These are phyloP conservation scores for Tupaia chinensis DNA, from an alignment of 2,113 vertebrate genomes.

Conservation along the genomic window DNA sequence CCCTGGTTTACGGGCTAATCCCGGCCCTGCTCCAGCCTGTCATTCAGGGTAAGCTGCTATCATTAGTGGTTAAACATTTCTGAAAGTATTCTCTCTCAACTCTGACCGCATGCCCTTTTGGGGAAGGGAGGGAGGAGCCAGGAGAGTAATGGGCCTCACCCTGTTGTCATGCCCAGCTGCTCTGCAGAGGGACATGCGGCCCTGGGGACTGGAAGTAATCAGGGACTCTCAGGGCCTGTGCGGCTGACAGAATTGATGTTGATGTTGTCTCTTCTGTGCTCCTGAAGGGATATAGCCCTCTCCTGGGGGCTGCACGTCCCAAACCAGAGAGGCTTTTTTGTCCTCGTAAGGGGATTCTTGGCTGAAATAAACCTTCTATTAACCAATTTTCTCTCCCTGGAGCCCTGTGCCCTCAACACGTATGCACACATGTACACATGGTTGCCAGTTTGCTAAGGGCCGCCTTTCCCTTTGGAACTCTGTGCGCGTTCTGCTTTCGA, in stretches of 20 bases:
- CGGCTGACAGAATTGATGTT: constrained; percentile 52
- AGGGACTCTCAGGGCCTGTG: not conserved
- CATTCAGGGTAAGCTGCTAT: constrained; percentile 64
- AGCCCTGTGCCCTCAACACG: not conserved
- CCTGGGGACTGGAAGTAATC: not conserved
- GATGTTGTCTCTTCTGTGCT: not conserved
- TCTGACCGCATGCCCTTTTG: constrained; percentile 59
- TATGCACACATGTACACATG: not conserved
- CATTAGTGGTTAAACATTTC: constrained; percentile 69
- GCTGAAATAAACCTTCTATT: constrained; percentile 41
- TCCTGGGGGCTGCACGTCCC: not conserved
- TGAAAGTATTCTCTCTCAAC: constrained; percentile 73
- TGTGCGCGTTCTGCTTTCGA: not conserved
- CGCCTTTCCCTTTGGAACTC: constrained; percentile 7
- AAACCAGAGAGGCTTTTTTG: constrained; percentile 75
- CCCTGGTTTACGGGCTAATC: constrained; percentile 53
- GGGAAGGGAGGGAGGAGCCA: constrained; percentile 60
- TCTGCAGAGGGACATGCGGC: constrained; percentile 60
- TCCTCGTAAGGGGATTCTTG: constrained; percentile 83
- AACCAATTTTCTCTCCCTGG: not conserved
- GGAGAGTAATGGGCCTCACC: not conserved
- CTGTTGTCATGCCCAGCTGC: constrained; percentile 42
- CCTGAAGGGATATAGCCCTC: not conserved
- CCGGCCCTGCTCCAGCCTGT: constrained; percentile 61
- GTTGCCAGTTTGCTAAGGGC: not conserved